phyloP scores from a whole-genome alignment of 2,797 vertebrate genomes.

The Pseudopleuronectes americanus region DNA sequence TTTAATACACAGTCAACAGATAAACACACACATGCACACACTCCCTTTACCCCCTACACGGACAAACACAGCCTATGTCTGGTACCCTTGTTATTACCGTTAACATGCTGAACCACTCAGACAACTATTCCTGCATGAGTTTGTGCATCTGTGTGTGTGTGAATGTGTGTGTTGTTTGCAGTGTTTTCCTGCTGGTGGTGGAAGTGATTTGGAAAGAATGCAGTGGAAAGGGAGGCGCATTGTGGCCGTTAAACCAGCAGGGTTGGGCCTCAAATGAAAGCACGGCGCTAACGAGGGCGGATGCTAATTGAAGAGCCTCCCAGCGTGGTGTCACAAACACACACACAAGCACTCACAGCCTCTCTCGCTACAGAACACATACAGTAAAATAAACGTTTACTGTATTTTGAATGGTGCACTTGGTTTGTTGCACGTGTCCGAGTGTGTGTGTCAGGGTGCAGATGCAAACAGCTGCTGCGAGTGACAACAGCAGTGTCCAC shows the following conservation, averaged over 20 bases:
- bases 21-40: slow-evolving; percentile 38
- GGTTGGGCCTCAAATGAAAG: slow-evolving; percentile 79
- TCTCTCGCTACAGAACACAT: slow-evolving; percentile 29
- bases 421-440: neutral
- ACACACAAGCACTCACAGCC: slow-evolving; percentile 33
- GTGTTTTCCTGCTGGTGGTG: slow-evolving; percentile 73
- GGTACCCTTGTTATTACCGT: slow-evolving; percentile 73
- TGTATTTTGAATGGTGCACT: slow-evolving; percentile 8
- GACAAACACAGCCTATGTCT: slow-evolving; percentile 72
- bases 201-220: slow-evolving; percentile 88
- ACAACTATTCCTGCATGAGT: slow-evolving; percentile 71
- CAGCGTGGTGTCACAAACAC: slow-evolving; percentile 68
- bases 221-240: slow-evolving; percentile 71
- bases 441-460: neutral
- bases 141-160: slow-evolving; percentile 21
- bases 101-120: slow-evolving; percentile 81
- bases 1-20: slow-evolving; percentile 42
- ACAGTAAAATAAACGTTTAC: slow-evolving; percentile 26
- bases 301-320: slow-evolving; percentile 79
- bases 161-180: slow-evolving; percentile 55
- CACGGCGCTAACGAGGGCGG: slow-evolving; percentile 76
- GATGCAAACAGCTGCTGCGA: slow-evolving; percentile 6
- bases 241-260: slow-evolving; percentile 79
- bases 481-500: neutral
- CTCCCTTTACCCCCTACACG: slow-evolving; percentile 56